Base-by-base conservation (phyloP, 2,113 vertebrate genomes). In the Cygnus atratus region DNA sequence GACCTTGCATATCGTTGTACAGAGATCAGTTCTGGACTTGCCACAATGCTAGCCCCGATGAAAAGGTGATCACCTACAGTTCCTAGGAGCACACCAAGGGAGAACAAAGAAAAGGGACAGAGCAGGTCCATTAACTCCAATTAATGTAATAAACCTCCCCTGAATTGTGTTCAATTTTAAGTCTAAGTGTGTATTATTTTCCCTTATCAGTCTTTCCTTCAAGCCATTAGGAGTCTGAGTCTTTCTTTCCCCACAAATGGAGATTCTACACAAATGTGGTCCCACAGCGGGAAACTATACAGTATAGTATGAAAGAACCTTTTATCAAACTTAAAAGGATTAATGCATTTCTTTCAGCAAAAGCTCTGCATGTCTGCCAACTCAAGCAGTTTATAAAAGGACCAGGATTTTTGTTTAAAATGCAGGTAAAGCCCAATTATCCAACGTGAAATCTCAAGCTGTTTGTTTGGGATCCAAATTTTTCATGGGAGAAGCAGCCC, bases 341-440 rank as follows among this genome's bases (percentile, higher is more conserved):
- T 96, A 94, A 96, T 96, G 95, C 86, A 95, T 91, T 96, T 92
- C 92, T 91, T 96, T 87, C 93, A 95, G 77, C 74, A 91, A 96
- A 97, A 94, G 77, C 95, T 96, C 95, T 70, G 88, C 86, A 25
- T 61, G 96, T 79, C 80, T 95, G 78, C 92, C 73, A 73, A 33
- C 66, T 93, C 95, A 96, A 95, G 95, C 96, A 87, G 92, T 91
- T 97, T 94, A 80, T 83, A 61, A 96, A 95, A 92, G 80, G 39
- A 91, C 57, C 67, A 91, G 66, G 77, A 82, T 76, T 96, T 94
- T 95, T 95, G 54, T 93, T 95, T 96, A 95, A 97, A 96, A 95
- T 87, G 48, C 41, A 78, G 84, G 88, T 92, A 91, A 92, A 91
- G n/a, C 28, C 84, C 93, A 96, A 94, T 95, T 96, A 96, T 94